These are phyloP conservation scores for Stichodactyla mertensii DNA, from an alignment of 64 coral and sea anemone genomes.

Conservation along the genomic window DNA sequence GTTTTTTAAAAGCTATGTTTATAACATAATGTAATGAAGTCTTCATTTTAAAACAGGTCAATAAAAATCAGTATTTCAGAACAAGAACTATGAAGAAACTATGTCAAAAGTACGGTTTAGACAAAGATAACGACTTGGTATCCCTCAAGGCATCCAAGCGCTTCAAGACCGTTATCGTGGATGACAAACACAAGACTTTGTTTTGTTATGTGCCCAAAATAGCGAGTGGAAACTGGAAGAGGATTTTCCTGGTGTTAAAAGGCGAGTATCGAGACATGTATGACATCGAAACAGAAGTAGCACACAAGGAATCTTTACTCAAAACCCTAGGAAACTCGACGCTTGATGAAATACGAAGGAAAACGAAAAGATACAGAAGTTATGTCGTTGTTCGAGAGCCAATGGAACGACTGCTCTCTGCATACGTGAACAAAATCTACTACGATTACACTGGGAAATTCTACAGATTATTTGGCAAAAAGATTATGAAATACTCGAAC, in stretches of 20 bases:
- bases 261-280: background rate
- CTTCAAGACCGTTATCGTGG: background rate
- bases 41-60: background rate
- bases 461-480: constrained; percentile 3
- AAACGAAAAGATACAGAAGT: background rate
- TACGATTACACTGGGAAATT: constrained; percentile 20
- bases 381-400: constrained; percentile 10
- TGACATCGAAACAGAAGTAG: background rate
- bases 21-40: background rate
- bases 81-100: background rate
- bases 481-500: background rate
- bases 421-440: constrained; percentile 30
- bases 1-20: no score
- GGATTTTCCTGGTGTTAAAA: constrained; percentile 12
- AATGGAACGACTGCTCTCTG: constrained; percentile 5
- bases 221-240: constrained; percentile 40
- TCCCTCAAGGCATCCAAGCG: background rate
- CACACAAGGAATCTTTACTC: constrained; percentile 1
- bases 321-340: background rate
- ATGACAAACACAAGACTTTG: constrained; percentile 11
- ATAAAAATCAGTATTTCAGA: background rate
- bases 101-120: constrained; percentile 2
- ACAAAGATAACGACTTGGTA: background rate
- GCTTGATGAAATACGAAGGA: background rate
- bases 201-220: constrained; percentile 48